Conservation (phyloP, 2,797 vertebrate species). For the Atherinosoma microstoma region DNA sequence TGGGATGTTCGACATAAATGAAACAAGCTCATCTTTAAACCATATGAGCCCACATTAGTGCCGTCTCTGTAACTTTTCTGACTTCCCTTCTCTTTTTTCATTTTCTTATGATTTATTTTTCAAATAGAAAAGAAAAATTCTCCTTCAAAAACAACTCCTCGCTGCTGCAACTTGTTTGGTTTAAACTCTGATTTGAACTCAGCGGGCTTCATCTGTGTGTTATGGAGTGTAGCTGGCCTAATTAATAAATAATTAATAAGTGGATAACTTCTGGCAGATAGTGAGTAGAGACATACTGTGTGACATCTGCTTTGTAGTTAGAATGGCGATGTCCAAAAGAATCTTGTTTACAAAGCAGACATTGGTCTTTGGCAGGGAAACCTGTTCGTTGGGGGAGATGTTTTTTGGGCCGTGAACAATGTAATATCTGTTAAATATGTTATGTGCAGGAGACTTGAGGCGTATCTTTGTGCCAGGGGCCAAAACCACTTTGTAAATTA, state of each 20-base stretch:
- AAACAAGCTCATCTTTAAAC: slow-evolving; percentile 43
- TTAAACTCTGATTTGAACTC: slow-evolving; percentile 56
- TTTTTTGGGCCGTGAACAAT: slow-evolving; percentile 78
- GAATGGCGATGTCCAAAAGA: slow-evolving; percentile 77
- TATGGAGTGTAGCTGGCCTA: slow-evolving; percentile 57
- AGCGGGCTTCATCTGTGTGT: slow-evolving; percentile 21
- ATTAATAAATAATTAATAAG: slow-evolving; percentile 78
- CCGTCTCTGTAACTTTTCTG: slow-evolving; percentile 18
- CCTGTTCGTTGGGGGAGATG: slow-evolving; percentile 80
- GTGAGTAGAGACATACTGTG: slow-evolving; percentile 76
- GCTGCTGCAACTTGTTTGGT: slow-evolving; percentile 31
- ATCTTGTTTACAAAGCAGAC: slow-evolving; percentile 80
- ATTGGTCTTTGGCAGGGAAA: slow-evolving; percentile 80
- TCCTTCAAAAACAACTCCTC: slow-evolving; percentile 50
- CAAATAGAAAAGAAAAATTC: slow-evolving; percentile 28
- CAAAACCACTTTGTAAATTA: slow-evolving; percentile 71
- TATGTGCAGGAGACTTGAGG: slow-evolving; percentile 72
- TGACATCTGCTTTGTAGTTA: slow-evolving; percentile 83
- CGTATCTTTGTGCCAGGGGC: slow-evolving; percentile 64
- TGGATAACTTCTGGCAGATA: slow-evolving; percentile 76
- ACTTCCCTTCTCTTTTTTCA: slow-evolving; percentile 2
- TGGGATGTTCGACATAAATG: slow-evolving; percentile 45
- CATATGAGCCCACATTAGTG: slow-evolving; percentile 23
- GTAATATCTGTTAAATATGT: slow-evolving; percentile 80
- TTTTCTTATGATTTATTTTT: not conserved